Evolutionary conservation across 2,113 vertebrate species (phyloP).

Genomic region (Nycticebus coucang): DNA sequence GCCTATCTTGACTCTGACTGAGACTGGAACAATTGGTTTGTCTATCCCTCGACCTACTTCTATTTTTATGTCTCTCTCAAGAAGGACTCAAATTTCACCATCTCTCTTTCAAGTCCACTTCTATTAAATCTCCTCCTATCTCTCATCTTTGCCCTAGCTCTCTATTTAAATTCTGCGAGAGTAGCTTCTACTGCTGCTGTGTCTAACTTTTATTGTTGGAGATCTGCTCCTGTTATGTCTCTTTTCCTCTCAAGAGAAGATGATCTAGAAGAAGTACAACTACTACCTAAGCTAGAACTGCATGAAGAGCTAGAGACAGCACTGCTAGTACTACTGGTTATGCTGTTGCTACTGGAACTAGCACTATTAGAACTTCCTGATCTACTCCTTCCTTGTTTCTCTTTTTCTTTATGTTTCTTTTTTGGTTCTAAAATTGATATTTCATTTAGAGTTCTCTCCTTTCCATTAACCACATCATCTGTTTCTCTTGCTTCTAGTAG

Average conservation of each 20-base stretch:
- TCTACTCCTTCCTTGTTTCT: constrained; percentile 87
- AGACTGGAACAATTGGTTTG: constrained; percentile 90
- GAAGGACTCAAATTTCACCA: constrained; percentile 87
- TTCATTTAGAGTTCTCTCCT: constrained; percentile 93
- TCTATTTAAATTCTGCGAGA: constrained; percentile 87
- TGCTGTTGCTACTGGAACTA: constrained; percentile 90
- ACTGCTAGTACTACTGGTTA: constrained; percentile 92
- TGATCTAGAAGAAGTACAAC: constrained; percentile 91
- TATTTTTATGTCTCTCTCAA: constrained; percentile 89
- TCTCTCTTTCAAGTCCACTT: constrained; percentile 89
- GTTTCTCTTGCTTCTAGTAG: constrained; percentile 93
- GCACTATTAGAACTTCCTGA: constrained; percentile 92
- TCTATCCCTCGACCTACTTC: constrained; percentile 91
- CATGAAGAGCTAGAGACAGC: constrained; percentile 92
- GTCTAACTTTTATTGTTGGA: constrained; percentile 86
- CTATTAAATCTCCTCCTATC: constrained; percentile 90
- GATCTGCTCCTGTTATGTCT: constrained; percentile 89
- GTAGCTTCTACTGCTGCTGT: constrained; percentile 91
- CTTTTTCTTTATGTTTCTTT: constrained; percentile 89
- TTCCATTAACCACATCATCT: constrained; percentile 91
- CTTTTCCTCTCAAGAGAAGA: constrained; percentile 93
- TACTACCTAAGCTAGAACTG: constrained; percentile 93
- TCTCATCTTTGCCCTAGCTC: constrained; percentile 85
- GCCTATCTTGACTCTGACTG: constrained; percentile 93
- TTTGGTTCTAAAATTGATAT: constrained; percentile 88